Conservation (phyloP, 1,140 invertebrate species). For the Leptinotarsa lineolata region DNA sequence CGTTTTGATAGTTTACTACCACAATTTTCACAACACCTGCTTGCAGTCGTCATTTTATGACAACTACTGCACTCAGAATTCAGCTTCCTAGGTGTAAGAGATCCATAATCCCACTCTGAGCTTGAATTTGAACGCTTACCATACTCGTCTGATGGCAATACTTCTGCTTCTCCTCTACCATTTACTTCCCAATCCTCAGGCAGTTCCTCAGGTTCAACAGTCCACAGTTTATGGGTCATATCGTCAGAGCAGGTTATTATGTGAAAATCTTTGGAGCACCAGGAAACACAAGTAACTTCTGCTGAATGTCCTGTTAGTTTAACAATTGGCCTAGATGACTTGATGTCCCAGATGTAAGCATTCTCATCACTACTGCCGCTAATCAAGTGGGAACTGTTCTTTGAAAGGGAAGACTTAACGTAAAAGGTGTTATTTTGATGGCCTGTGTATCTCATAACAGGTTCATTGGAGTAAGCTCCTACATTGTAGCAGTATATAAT, state of each 20-base stretch:
- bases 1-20: conserved; percentile 29
- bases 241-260: conserved; percentile 83
- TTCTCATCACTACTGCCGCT: conserved; percentile 83
- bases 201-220: conserved; percentile 63
- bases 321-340: conserved; percentile 67
- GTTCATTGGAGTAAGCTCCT: conserved; percentile 68
- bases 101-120: neutral
- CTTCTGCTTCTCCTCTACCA: conserved; percentile 62
- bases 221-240: conserved; percentile 76
- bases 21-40: conserved; percentile 45
- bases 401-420: conserved; percentile 79
- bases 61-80: conserved; percentile 40
- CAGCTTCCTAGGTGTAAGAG: too few species aligned
- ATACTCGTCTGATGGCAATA: conserved; percentile 46
- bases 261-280: conserved; percentile 65
- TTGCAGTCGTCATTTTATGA: conserved; percentile 29
- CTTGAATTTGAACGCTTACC: neutral
- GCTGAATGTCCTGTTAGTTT: conserved; percentile 74
- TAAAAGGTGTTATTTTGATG: conserved; percentile 80
- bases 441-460: conserved; percentile 67
- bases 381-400: conserved; percentile 76
- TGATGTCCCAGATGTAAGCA: conserved; percentile 82
- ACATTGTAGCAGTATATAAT: conserved; percentile 85
- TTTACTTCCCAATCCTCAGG: conserved; percentile 58
- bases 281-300: conserved; percentile 84